A percentile compares a stretch with the other conserved stretches of the same genome.
These are phyloP conservation scores for Falco berigora DNA, from an alignment of 2,797 vertebrate genomes.

Conservation along the genomic window DNA sequence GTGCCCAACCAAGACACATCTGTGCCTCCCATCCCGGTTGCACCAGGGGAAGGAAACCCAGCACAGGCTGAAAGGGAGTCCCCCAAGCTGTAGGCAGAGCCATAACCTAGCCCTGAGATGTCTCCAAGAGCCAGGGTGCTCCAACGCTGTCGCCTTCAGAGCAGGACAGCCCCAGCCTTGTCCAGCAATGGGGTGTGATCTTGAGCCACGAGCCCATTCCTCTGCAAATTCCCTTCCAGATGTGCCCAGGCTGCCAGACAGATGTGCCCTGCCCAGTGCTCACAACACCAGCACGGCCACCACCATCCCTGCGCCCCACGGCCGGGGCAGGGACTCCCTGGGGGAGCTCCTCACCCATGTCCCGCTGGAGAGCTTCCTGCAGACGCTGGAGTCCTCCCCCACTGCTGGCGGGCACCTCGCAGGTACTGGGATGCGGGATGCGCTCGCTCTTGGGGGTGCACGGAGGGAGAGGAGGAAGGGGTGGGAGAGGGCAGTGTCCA, in stretches of 20 bases:
- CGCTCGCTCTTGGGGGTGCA: background rate
- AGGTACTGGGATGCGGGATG: slow-evolving; percentile 63
- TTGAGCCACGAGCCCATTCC: background rate
- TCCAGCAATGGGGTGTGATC: background rate
- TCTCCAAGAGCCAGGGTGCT: background rate
- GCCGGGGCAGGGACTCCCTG: slow-evolving; percentile 80
- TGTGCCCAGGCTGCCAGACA: slow-evolving; percentile 78
- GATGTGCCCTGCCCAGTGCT: slow-evolving; percentile 4
- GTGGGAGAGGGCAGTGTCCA: fast-evolving
- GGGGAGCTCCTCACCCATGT: slow-evolving; percentile 85
- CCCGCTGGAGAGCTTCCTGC: slow-evolving; percentile 89
- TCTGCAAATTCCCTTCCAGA: slow-evolving; percentile 64
- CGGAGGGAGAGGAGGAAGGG: background rate
- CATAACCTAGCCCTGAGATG: background rate
- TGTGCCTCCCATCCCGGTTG: fast-evolving
- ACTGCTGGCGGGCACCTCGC: slow-evolving; percentile 58
- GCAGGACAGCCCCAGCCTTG: background rate
- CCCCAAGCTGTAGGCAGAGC: background rate
- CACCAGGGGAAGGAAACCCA: background rate
- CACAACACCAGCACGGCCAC: background rate
- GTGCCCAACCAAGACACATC: background rate
- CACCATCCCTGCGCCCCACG: slow-evolving; percentile 59
- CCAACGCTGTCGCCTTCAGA: background rate
- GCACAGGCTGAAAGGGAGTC: background rate
- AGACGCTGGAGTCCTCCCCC: slow-evolving; percentile 82